These are phyloP conservation scores for Magallana gigas DNA, from an alignment of 1,140 invertebrate genomes.

Conservation along the genomic window DNA sequence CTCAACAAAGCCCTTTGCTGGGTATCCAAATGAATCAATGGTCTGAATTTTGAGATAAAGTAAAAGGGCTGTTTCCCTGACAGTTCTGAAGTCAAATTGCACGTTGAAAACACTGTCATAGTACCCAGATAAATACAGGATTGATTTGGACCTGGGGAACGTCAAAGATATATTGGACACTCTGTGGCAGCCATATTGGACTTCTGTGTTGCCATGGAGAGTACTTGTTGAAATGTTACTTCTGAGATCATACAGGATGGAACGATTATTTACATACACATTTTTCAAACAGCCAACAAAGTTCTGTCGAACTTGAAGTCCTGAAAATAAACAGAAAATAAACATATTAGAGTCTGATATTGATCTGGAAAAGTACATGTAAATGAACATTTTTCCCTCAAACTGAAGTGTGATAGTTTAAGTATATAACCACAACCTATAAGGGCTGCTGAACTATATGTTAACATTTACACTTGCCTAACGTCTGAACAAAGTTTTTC, in stretches of 20 bases:
- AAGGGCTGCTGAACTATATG: too few species aligned
- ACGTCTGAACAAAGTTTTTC: slow-evolving; percentile 80
- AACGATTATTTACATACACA: slow-evolving; percentile 95
- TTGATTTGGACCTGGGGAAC: slow-evolving; percentile 88
- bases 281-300: slow-evolving; percentile 92
- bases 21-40: slow-evolving; percentile 27
- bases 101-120: slow-evolving; percentile 86
- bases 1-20: slow-evolving; percentile 51
- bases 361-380: too few species aligned
- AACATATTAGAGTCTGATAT: not conserved
- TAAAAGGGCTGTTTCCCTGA: slow-evolving; percentile 89
- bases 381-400: too few species aligned
- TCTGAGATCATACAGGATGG: slow-evolving; percentile 91
- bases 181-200: slow-evolving; percentile 90
- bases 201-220: slow-evolving; percentile 86
- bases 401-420: too few species aligned
- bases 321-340: slow-evolving; percentile 67
- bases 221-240: slow-evolving; percentile 82
- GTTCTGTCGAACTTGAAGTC: slow-evolving; percentile 81
- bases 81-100: slow-evolving; percentile 93
- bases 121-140: slow-evolving; percentile 81
- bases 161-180: slow-evolving; percentile 94
- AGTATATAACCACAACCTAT: too few species aligned
- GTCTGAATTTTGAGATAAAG: slow-evolving; percentile 84
- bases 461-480: slow-evolving; percentile 67